phyloP scores from a whole-genome alignment of 2,797 vertebrate species.

The Echiichthys vipera region DNA sequence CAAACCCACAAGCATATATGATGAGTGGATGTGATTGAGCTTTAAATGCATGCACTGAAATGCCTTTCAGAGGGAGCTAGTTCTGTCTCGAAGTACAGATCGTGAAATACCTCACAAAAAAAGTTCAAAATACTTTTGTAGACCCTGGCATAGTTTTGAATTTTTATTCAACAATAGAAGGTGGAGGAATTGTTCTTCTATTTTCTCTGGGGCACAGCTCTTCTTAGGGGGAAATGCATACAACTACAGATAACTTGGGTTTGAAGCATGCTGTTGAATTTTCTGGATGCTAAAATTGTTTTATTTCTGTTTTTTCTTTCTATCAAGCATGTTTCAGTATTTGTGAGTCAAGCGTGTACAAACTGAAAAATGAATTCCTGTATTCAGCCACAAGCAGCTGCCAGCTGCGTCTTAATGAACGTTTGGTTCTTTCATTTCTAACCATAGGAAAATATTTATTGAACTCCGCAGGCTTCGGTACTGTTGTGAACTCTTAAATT shows the following conservation, averaged over 20 bases:
- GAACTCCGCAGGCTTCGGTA: background rate
- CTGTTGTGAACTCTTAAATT: background rate
- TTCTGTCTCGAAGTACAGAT: slow-evolving; percentile 8
- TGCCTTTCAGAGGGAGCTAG: slow-evolving; percentile 18
- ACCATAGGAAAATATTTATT: slow-evolving; percentile 26
- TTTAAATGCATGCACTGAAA: slow-evolving; percentile 39
- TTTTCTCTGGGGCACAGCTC: slow-evolving; percentile 5
- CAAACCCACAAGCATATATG: slow-evolving; percentile 53
- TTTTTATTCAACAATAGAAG: slow-evolving; percentile 5
- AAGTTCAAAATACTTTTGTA: slow-evolving; percentile 2
- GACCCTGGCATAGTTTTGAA: background rate
- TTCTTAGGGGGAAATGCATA: slow-evolving; percentile 33
- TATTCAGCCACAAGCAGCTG: slow-evolving; percentile 17
- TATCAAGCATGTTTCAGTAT: slow-evolving; percentile 21
- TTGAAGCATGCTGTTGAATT: slow-evolving; percentile 36
- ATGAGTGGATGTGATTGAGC: slow-evolving; percentile 40
- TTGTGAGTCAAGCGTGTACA: slow-evolving; percentile 1
- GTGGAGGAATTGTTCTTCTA: background rate
- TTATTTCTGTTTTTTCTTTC: slow-evolving; percentile 1
- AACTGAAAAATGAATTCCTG: slow-evolving; percentile 15
- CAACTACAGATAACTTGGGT: slow-evolving; percentile 31
- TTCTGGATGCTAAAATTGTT: slow-evolving; percentile 42
- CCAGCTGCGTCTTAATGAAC: slow-evolving; percentile 1
- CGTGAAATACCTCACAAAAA: slow-evolving; percentile 16
- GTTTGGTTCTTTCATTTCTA: slow-evolving; percentile 20